Percentiles rank a stretch among this genome's conserved stretches.
Conservation (phyloP, 2,888 invertebrate species). For the Oxytorus armatus region DNA sequence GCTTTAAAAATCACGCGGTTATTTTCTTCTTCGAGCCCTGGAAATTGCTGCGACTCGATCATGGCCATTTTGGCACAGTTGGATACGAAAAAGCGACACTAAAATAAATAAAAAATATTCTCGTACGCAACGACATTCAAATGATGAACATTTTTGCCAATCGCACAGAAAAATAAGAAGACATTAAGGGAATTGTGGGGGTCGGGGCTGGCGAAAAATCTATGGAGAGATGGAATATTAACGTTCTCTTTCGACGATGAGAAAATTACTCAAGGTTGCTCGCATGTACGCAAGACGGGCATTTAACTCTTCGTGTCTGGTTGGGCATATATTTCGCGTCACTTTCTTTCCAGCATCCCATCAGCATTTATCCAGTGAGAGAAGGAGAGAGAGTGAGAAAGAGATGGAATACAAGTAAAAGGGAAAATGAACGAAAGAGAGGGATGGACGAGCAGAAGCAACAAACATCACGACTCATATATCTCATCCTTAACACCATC, state of each 20-base stretch:
- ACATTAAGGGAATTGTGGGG: background rate
- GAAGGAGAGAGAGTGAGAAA: background rate
- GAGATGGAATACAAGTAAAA: constrained; percentile 42
- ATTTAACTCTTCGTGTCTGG: constrained; percentile 45
- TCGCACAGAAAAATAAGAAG: background rate
- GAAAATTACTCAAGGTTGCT: constrained; percentile 51
- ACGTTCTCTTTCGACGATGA: constrained; percentile 6
- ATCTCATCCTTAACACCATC: constrained; percentile 64
- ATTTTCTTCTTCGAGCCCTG: too few relatives aligned
- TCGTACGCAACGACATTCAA: constrained; percentile 1
- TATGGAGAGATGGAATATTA: background rate
- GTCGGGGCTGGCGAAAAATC: constrained; percentile 29
- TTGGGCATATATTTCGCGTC: constrained; percentile 54
- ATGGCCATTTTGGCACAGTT: too few relatives aligned
- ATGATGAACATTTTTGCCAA: background rate
- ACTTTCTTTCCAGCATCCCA: constrained; percentile 53
- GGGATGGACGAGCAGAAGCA: constrained; percentile 39
- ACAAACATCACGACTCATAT: constrained; percentile 60
- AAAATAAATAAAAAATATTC: background rate
- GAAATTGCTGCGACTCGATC: too few relatives aligned
- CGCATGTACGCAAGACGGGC: constrained; percentile 25
- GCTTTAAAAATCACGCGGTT: too few relatives aligned
- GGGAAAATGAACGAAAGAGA: constrained; percentile 26
- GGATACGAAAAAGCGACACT: too few relatives aligned
- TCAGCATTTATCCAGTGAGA: constrained; percentile 36